Percentiles rank a stretch among this genome's conserved stretches.
Conservation (phyloP, 2,888 invertebrate genomes). For the Acronicta psi region DNA sequence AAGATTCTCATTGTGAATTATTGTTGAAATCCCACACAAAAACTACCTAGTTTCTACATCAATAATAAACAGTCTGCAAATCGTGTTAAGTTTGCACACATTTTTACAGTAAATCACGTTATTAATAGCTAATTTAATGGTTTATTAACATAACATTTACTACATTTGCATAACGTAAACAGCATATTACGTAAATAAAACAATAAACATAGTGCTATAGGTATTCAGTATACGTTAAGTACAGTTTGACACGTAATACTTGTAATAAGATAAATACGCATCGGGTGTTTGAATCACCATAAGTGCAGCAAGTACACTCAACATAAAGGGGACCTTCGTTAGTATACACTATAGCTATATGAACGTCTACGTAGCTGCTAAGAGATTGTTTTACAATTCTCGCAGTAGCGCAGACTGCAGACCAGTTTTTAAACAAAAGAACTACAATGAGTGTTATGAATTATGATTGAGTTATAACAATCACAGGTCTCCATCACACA, state of each 20-base stretch:
- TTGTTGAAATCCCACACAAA: conserved; percentile 33
- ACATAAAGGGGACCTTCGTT: conserved; percentile 43
- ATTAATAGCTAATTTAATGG: conserved; percentile 26
- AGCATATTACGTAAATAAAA: conserved; percentile 49
- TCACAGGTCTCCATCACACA: conserved; percentile 27
- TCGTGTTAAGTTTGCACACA: conserved; percentile 10
- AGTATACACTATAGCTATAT: too few relatives aligned
- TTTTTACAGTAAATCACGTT: conserved; percentile 21
- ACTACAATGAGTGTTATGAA: conserved; percentile 53
- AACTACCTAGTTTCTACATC: conserved; percentile 28
- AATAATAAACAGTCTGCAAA: conserved; percentile 25
- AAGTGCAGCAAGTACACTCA: conserved; percentile 68
- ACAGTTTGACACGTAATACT: conserved; percentile 64
- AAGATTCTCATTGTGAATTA: conserved; percentile 46
- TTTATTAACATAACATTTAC: conserved; percentile 36
- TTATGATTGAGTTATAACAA: conserved; percentile 44
- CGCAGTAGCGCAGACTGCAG: conserved; percentile 23
- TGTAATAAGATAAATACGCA: conserved; percentile 69
- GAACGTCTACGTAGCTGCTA: conserved; percentile 16
- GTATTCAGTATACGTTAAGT: conserved; percentile 29
- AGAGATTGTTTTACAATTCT: conserved; percentile 48
- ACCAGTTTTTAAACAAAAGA: conserved; percentile 56
- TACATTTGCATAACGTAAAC: conserved; percentile 27
- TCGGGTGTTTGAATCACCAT: conserved; percentile 67
- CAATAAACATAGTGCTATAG: conserved; percentile 39